These are phyloP conservation scores for Zaprionus africanus DNA, from an alignment of 1,140 invertebrate species.

Conservation along the genomic window DNA sequence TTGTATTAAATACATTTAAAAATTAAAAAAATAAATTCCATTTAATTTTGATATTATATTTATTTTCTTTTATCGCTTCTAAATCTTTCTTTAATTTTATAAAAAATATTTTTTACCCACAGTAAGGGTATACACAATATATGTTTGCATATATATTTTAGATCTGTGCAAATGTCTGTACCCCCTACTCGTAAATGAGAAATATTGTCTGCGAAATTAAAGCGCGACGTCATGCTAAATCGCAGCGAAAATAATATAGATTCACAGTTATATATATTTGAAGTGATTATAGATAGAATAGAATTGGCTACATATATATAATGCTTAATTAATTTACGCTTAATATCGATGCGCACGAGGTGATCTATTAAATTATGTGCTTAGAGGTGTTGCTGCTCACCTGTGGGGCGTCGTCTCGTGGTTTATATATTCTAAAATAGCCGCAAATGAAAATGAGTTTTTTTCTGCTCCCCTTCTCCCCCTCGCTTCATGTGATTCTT, in stretches of 20 bases:
- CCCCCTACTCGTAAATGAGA: constrained; percentile 1
- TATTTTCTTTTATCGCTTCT: no score
- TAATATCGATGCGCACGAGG: constrained; percentile 52
- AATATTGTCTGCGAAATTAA: constrained; percentile 51
- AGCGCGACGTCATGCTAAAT: constrained; percentile 44
- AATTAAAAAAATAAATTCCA: no score
- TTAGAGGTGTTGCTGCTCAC: constrained; percentile 41
- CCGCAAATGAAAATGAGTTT: constrained; percentile 31
- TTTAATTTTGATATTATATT: no score
- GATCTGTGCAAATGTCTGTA: constrained; percentile 7
- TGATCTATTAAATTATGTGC: constrained; percentile 66
- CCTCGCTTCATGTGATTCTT: neutral
- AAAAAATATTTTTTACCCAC: neutral
- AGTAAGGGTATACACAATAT: constrained; percentile 10
- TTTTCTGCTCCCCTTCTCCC: neutral
- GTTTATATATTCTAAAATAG: constrained; percentile 46
- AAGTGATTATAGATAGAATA: constrained; percentile 18
- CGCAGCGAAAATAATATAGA: constrained; percentile 11
- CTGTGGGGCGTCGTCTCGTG: constrained; percentile 36
- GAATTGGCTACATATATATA: constrained; percentile 5
- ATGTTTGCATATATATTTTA: constrained; percentile 21
- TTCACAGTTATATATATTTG: neutral
- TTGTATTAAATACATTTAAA: no score
- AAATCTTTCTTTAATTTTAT: neutral
- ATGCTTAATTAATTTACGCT: constrained; percentile 69